These are phyloP conservation scores for Zaprionus obscuricornis DNA, from an alignment of 2,888 invertebrate species.

Conservation along the genomic window DNA sequence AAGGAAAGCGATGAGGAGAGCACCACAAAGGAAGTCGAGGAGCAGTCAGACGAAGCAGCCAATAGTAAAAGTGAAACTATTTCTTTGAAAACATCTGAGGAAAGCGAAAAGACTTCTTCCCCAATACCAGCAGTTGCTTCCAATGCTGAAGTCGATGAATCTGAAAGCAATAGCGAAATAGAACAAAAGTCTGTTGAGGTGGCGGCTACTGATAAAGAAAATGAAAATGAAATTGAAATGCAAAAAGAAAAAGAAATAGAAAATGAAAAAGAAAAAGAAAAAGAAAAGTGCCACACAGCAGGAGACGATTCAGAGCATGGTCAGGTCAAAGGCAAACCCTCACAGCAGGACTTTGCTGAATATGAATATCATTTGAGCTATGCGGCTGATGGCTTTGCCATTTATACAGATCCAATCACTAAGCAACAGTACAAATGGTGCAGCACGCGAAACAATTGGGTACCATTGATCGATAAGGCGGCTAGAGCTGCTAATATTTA, in stretches of 20 bases:
- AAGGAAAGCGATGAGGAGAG: slow-evolving; percentile 25
- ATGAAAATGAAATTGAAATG: slow-evolving; percentile 22
- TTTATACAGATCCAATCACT: slow-evolving; percentile 90
- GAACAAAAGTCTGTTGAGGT: too few relatives aligned
- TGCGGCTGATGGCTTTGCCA: slow-evolving; percentile 87
- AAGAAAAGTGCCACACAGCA: slow-evolving; percentile 15
- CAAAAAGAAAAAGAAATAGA: not conserved
- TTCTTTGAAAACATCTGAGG: slow-evolving; percentile 12
- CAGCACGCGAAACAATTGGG: slow-evolving; percentile 84
- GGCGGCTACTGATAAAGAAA: too few relatives aligned
- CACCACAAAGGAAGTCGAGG: slow-evolving; percentile 11
- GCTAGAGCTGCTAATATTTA: slow-evolving; percentile 74
- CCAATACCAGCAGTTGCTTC: not conserved
- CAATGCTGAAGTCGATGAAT: slow-evolving; percentile 13
- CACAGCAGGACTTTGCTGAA: slow-evolving; percentile 60
- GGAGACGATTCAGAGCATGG: slow-evolving; percentile 16
- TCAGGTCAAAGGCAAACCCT: slow-evolving; percentile 10
- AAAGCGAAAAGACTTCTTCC: not conserved
- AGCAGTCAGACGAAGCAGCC: not conserved
- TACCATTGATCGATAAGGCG: slow-evolving; percentile 81
- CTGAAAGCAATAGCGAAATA: slow-evolving; percentile 3
- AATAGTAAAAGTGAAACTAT: slow-evolving; percentile 13
- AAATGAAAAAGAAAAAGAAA: not conserved
- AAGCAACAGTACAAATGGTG: slow-evolving; percentile 88
- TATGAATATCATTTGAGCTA: slow-evolving; percentile 87